These are phyloP conservation scores for Pristionchus arcanus DNA, from an alignment of 2,888 invertebrate species.

Conservation along the genomic window DNA sequence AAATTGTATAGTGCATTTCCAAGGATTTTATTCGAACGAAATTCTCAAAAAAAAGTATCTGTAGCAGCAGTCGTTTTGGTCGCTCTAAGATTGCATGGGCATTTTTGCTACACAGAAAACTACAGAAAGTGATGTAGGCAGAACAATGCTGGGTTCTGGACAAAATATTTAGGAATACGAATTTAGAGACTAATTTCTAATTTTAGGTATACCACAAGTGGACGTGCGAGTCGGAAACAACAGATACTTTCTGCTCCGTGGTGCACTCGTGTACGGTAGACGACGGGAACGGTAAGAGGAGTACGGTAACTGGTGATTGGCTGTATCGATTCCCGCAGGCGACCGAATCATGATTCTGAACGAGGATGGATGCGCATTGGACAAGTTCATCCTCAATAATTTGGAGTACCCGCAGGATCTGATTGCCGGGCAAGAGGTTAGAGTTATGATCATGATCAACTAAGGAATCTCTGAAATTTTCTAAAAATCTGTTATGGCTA, in stretches of 20 bases:
- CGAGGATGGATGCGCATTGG: conserved; percentile 75
- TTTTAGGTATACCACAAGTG: conserved; percentile 77
- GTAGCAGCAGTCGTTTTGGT: too few relatives aligned
- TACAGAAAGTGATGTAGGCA: background rate
- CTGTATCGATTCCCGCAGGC: conserved; percentile 43
- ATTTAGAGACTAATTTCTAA: background rate
- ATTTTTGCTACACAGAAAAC: too few relatives aligned
- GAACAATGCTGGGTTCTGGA: background rate
- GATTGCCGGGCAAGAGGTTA: conserved; percentile 75
- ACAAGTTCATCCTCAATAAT: conserved; percentile 78
- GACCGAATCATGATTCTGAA: conserved; percentile 53
- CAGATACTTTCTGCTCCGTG: conserved; percentile 78
- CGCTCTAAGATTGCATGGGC: too few relatives aligned
- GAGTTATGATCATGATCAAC: background rate
- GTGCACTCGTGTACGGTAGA: conserved; percentile 79
- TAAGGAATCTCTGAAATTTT: background rate
- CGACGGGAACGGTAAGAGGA: conserved; percentile 75
- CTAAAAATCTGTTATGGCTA: too few relatives aligned
- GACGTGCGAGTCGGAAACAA: conserved; percentile 79
- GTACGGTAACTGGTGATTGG: background rate
- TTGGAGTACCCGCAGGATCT: conserved; percentile 79
- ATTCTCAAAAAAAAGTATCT: too few relatives aligned
- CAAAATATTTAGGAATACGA: background rate
- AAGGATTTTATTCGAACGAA: too few relatives aligned
- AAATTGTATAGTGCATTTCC: too few relatives aligned